Evolutionary conservation across 2,113 vertebrate species (phyloP).

Genomic region (Corydoras sp.): DNA sequence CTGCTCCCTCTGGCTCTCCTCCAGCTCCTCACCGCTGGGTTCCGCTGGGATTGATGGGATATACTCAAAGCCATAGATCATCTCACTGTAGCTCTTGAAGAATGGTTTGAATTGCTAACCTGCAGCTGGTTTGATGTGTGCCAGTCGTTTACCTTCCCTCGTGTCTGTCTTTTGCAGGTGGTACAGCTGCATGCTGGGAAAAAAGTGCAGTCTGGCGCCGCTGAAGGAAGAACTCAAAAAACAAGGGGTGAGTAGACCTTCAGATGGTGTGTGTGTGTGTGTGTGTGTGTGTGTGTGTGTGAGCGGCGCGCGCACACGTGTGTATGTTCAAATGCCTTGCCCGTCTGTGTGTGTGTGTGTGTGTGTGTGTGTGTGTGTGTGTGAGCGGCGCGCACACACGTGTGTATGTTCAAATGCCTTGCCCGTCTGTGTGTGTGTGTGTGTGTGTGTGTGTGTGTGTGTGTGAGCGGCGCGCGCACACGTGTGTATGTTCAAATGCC

Average conservation of each 20-base stretch:
- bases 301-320: too few species aligned
- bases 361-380: neutral
- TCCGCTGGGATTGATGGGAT: conserved; percentile 23
- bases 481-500: neutral
- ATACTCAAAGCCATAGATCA: neutral
- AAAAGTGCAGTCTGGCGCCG: conserved; percentile 93
- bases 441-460: too few species aligned
- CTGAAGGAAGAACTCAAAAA: conserved; percentile 93
- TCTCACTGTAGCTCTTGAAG: conserved; percentile 4
- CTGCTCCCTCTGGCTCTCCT: conserved; percentile 32
- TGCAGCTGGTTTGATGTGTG: conserved; percentile 46
- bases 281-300: neutral
- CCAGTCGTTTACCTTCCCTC: neutral
- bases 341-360: neutral
- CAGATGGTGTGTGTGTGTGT: neutral
- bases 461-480: too few species aligned
- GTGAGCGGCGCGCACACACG: too few species aligned
- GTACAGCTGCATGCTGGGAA: conserved; percentile 99
- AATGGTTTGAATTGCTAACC: neutral
- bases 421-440: neutral
- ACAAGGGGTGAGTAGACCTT: conserved; percentile 78
- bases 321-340: neutral
- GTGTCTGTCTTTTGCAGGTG: conserved; percentile 70
- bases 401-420: neutral
- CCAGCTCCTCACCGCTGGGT: neutral